A percentile compares a stretch with the other conserved stretches of the same genome.
Conservation (phyloP, 2,797 vertebrate species). For the Coranthus polyacanthus region DNA sequence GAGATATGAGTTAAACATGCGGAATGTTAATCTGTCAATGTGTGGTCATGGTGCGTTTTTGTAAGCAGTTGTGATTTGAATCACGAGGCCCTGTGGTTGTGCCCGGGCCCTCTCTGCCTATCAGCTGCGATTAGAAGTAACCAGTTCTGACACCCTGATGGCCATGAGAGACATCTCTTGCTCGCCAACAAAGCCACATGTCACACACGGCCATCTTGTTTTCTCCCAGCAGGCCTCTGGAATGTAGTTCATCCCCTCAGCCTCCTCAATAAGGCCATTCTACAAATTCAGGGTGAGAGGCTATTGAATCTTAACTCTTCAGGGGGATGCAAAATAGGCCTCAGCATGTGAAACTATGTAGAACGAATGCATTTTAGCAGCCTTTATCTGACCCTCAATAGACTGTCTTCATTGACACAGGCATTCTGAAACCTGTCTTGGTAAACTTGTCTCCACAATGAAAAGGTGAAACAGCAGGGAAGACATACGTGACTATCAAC, state of each 20-base stretch:
- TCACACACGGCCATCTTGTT: conserved; percentile 84
- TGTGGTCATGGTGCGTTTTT: conserved; percentile 83
- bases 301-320: conserved; percentile 79
- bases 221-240: conserved; percentile 79
- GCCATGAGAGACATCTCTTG: conserved; percentile 84
- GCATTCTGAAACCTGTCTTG: conserved; percentile 65
- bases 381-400: conserved; percentile 68
- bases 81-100: conserved; percentile 81
- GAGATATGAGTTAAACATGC: conserved; percentile 84
- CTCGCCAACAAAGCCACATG: conserved; percentile 83
- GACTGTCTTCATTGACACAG: conserved; percentile 60
- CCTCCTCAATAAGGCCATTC: conserved; percentile 73
- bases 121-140: conserved; percentile 83
- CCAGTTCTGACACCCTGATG: conserved; percentile 83
- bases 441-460: conserved; percentile 67
- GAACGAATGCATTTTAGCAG: conserved; percentile 75
- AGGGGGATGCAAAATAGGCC: conserved; percentile 73
- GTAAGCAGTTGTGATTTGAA: conserved; percentile 80
- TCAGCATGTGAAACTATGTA: conserved; percentile 79
- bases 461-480: conserved; percentile 62
- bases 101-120: conserved; percentile 69
- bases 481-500: conserved; percentile 61
- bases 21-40: conserved; percentile 87
- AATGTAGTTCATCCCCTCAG: conserved; percentile 77
- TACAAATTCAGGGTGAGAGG: conserved; percentile 76